These are phyloP conservation scores for Acridotheres tristis DNA, from an alignment of 2,797 vertebrate species.

Conservation along the genomic window DNA sequence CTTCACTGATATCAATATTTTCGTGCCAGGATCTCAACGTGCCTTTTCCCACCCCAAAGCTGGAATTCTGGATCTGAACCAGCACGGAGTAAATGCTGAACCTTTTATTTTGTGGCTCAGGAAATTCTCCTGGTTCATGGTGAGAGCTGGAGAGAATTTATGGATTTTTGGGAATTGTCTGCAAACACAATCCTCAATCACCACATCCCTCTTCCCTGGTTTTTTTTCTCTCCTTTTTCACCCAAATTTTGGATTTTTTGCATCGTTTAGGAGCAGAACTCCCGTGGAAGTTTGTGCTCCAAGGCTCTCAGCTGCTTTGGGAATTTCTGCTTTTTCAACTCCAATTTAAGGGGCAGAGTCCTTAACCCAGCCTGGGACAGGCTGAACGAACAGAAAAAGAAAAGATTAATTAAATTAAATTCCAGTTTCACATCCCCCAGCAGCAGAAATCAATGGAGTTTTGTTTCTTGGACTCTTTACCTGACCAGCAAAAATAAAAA, in stretches of 20 bases:
- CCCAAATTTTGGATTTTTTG: background rate
- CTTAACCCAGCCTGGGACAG: background rate
- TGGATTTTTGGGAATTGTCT: background rate
- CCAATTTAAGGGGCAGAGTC: background rate
- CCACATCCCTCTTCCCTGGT: accelerated
- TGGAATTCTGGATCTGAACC: background rate
- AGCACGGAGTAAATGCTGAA: accelerated
- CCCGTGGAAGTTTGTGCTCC: background rate
- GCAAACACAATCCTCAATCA: background rate
- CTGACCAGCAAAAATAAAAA: background rate
- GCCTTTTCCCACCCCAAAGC: too few species aligned
- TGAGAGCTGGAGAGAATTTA: background rate
- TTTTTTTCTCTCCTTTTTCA: background rate
- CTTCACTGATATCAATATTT: background rate
- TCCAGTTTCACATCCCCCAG: background rate
- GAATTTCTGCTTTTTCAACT: background rate
- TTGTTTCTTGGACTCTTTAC: background rate
- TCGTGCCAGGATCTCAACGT: background rate
- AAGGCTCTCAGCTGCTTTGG: background rate
- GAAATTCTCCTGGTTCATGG: background rate
- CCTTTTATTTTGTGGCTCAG: accelerated
- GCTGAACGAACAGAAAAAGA: background rate
- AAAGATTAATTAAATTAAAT: background rate
- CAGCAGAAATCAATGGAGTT: background rate
- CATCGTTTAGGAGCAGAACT: background rate